Base-by-base conservation (phyloP, 2,888 invertebrate species). In the Anorthoa munda region DNA sequence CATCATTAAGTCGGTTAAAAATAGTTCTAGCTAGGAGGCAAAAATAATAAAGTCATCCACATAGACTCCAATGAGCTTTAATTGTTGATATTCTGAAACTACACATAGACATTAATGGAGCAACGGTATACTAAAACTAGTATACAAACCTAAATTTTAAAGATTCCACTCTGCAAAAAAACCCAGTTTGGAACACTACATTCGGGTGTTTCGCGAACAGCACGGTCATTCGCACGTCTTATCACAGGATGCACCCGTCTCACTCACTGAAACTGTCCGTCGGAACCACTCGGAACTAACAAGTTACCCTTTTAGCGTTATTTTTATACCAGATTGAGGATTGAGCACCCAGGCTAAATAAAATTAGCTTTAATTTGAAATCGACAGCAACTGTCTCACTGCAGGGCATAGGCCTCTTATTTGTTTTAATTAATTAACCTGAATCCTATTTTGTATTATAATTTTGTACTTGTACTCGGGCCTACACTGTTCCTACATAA, bases 211-310 rank as follows among this genome's bases (percentile, higher is more conserved):
- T 85, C 56, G 84, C 80, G 72, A 85, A 82, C 84, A 68, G 60
- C 77, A 68, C 85, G 90, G 91, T 89, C 90, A 91, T 89, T 91
- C 87, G 89, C 89, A 88, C 85, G 83, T 83, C 80, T 88, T 91
- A 90, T 90, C 91, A 83, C 90, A 88, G 88, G 89, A 90, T 88
- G 87, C 83, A 71, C 26, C 80, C 80, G 87, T 79, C 82, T 76
- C 83, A 60, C 75, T 79, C 76, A 75, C 78, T 82, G 71, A 83
- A 86, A 82, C 73, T 82, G 81, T 83, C 73, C 68, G 70, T 81
- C 71, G 53, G 75, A 74, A 78, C 72, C 66, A 76, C 67, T 81
- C 71, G 56, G 75, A 74, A 78, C 72, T 68, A 75, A 83, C 75
- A 79, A 75, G 71, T 76, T 74, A 83, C 76, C 74, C 81, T 77